Evolutionary conservation across 2,888 invertebrate species (phyloP).

Genomic region (Lamellibrachia columna): DNA sequence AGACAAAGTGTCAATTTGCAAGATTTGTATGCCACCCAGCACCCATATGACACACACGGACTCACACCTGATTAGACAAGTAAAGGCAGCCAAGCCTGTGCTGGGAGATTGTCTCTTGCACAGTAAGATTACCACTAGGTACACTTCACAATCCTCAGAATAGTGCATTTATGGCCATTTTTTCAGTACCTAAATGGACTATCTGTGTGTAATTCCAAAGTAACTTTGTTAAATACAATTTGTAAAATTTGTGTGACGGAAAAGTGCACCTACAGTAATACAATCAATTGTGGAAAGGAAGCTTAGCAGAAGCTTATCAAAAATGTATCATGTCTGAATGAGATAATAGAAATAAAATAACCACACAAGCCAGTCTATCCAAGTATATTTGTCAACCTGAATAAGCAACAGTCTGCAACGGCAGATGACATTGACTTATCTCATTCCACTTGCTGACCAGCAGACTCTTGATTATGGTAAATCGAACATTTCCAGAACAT

Average conservation of each 20-base stretch:
- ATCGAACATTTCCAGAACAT: neutral
- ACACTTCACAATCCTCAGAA: neutral
- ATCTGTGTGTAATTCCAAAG: neutral
- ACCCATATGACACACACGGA: neutral
- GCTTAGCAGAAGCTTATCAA: neutral
- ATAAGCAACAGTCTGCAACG: neutral
- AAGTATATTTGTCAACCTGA: neutral
- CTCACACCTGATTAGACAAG: neutral
- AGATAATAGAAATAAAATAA: neutral
- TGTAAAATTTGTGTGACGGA: neutral
- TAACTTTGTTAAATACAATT: neutral
- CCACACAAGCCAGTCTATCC: neutral
- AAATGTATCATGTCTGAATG: neutral
- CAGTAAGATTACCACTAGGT: neutral
- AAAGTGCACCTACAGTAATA: neutral
- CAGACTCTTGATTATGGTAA: neutral
- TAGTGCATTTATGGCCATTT: neutral
- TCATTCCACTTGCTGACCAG: neutral
- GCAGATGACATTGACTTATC: neutral
- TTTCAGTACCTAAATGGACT: neutral
- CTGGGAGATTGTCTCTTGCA: neutral
- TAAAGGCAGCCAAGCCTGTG: neutral
- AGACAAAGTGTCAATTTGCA: constrained; percentile 16
- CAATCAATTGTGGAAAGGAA: neutral
- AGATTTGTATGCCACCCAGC: neutral